Conservation (phyloP, 1,140 invertebrate genomes). For the Philopotamus ludificatus region DNA sequence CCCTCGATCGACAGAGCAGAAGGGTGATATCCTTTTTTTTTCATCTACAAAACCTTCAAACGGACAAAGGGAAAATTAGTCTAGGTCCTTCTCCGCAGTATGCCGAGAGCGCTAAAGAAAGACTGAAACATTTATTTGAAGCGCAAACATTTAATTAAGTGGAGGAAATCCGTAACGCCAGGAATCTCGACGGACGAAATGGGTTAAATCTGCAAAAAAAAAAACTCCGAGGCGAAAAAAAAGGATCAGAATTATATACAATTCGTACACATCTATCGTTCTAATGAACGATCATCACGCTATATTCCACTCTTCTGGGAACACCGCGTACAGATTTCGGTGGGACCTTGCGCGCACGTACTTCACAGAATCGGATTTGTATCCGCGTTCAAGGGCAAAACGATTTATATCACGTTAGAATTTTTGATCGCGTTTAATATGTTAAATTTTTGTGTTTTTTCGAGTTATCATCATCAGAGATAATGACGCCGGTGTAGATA, state of each 20-base stretch:
- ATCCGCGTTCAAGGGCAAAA: neutral
- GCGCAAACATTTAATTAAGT: conserved; percentile 31
- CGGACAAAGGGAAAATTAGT: conserved; percentile 26
- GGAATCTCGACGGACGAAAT: conserved; percentile 29
- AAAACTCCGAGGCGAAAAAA: neutral
- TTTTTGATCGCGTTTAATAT: no score
- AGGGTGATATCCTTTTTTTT: conserved; percentile 1
- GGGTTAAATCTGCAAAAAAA: conserved; percentile 27
- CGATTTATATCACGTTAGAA: neutral
- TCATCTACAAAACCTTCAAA: conserved; percentile 1
- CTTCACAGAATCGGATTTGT: no score
- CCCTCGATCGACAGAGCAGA: neutral
- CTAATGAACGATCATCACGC: neutral
- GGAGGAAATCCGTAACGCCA: conserved; percentile 26
- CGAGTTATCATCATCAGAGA: no score
- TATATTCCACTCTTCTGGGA: neutral
- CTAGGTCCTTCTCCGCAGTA: conserved; percentile 23
- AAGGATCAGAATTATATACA: neutral
- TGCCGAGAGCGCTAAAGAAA: neutral
- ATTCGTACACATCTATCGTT: no score
- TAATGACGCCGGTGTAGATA: no score
- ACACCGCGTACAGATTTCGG: neutral
- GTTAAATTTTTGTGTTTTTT: no score
- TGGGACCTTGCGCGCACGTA: neutral
- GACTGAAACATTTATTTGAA: conserved; percentile 30